Percentiles rank a stretch among this genome's conserved stretches.
Conservation (phyloP, 2,113 vertebrate species). For the Arothron firmamentum region DNA sequence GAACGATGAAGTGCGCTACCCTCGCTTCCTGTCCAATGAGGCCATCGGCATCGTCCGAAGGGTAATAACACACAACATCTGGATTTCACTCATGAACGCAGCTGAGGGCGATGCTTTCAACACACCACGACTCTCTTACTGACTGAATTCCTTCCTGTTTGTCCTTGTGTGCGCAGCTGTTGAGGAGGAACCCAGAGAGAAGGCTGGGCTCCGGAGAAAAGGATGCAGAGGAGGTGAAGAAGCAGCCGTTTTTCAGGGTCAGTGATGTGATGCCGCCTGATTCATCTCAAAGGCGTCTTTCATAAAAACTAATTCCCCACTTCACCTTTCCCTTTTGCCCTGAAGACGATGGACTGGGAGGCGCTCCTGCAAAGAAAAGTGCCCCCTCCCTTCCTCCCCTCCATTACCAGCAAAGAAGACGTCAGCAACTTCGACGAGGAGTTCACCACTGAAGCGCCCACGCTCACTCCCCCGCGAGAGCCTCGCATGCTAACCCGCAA, state of each 20-base stretch:
- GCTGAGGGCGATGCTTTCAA: too few relatives aligned
- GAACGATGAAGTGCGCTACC: slow-evolving; percentile 98
- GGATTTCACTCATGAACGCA: not conserved
- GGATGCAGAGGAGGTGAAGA: slow-evolving; percentile 97
- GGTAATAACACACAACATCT: slow-evolving; percentile 70
- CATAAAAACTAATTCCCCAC: not conserved
- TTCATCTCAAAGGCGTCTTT: not conserved
- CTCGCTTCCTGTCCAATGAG: slow-evolving; percentile 93
- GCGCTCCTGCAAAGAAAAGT: slow-evolving; percentile 87
- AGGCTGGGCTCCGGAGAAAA: slow-evolving; percentile 93
- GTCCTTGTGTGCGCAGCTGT: slow-evolving; percentile 71
- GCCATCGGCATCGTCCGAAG: slow-evolving; percentile 96
- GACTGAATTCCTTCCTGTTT: slow-evolving; percentile 1
- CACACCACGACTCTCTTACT: too few relatives aligned
- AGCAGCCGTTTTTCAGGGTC: slow-evolving; percentile 95
- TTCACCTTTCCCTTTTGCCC: too few relatives aligned
- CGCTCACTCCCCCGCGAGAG: slow-evolving; percentile 95
- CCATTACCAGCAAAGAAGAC: slow-evolving; percentile 86
- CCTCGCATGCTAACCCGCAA: slow-evolving; percentile 88
- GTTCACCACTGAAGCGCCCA: slow-evolving; percentile 91
- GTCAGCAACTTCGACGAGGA: slow-evolving; percentile 98
- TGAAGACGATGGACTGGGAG: slow-evolving; percentile 82
- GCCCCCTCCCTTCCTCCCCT: slow-evolving; percentile 91
- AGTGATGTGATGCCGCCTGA: slow-evolving; percentile 31
- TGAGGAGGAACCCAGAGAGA: slow-evolving; percentile 91